A percentile compares a stretch with the other conserved stretches of the same genome.
Conservation (phyloP, 1,140 invertebrate species). For the Trichonephila clavipes region DNA sequence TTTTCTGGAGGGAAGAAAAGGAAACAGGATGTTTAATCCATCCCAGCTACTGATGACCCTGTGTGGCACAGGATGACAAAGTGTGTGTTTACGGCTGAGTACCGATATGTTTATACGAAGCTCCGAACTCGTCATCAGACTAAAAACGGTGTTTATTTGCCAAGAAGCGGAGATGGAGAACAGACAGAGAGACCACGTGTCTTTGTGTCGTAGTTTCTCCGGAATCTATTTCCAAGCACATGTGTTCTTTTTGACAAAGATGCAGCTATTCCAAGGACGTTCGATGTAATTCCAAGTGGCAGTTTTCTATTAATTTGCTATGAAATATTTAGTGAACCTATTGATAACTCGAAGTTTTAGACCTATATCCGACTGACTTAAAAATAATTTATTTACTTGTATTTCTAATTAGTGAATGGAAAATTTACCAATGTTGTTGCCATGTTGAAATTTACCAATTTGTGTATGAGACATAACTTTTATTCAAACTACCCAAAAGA, state of each 20-base stretch:
- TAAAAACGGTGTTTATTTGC: conserved; percentile 53
- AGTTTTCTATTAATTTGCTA: neutral
- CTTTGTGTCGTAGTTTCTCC: neutral
- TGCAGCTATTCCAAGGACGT: neutral
- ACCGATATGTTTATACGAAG: conserved; percentile 25
- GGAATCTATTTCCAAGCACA: conserved; percentile 10
- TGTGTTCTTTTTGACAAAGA: conserved; percentile 20
- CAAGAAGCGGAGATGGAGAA: conserved; percentile 33
- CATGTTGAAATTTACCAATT: too few species aligned
- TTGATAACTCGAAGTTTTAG: too few species aligned
- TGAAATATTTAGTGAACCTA: too few species aligned
- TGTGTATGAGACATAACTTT: too few species aligned
- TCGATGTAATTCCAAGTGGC: neutral
- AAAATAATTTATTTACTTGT: too few species aligned
- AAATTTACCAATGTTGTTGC: too few species aligned
- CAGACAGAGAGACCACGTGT: conserved; percentile 33
- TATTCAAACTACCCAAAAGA: too few species aligned
- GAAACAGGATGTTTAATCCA: conserved; percentile 52
- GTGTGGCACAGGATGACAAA: conserved; percentile 28
- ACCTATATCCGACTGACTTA: too few species aligned
- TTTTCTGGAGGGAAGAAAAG: neutral
- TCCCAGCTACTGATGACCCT: conserved; percentile 47
- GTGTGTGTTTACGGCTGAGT: conserved; percentile 33
- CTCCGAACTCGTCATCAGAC: conserved; percentile 25
- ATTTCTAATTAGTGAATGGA: too few species aligned